Percentiles rank a stretch among this genome's conserved stretches.
Evolutionary conservation across 64 coral and sea anemone genomes (phyloP).

Genomic region (Catalaphyllia jardinei): DNA sequence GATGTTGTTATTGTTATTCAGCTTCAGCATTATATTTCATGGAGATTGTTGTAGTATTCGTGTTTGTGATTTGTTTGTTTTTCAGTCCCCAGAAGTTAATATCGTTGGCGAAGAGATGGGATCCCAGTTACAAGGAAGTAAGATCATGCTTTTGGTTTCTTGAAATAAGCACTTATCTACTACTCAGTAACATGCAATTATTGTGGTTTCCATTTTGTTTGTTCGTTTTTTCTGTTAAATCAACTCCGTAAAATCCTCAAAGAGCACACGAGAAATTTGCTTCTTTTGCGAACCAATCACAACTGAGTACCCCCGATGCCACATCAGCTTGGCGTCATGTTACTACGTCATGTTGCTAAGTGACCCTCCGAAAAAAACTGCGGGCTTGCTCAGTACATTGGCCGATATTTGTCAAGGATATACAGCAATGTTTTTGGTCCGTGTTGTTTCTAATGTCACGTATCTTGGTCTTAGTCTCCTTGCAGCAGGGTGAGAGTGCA

Average conservation of each 20-base stretch:
- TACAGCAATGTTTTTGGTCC: background rate
- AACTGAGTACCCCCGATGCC: no score
- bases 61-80: conserved; percentile 12
- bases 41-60: background rate
- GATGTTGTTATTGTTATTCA: no score
- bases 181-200: no score
- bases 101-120: conserved; percentile 64
- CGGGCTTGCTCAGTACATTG: background rate
- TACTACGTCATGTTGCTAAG: no score
- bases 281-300: no score
- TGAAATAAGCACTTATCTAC: no score
- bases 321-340: no score
- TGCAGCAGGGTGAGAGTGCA: conserved; percentile 93
- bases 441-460: background rate
- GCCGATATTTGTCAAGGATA: background rate
- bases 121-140: conserved; percentile 73
- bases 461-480: conserved; percentile 59
- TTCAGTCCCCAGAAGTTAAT: conserved; percentile 74
- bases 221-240: no score
- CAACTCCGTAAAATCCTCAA: no score
- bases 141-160: background rate
- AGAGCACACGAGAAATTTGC: no score
- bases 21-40: no score
- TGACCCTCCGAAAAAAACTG: background rate
- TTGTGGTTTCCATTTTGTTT: no score